Base-by-base conservation (phyloP, 1,140 invertebrate genomes). In the Zaprionus capensis region DNA sequence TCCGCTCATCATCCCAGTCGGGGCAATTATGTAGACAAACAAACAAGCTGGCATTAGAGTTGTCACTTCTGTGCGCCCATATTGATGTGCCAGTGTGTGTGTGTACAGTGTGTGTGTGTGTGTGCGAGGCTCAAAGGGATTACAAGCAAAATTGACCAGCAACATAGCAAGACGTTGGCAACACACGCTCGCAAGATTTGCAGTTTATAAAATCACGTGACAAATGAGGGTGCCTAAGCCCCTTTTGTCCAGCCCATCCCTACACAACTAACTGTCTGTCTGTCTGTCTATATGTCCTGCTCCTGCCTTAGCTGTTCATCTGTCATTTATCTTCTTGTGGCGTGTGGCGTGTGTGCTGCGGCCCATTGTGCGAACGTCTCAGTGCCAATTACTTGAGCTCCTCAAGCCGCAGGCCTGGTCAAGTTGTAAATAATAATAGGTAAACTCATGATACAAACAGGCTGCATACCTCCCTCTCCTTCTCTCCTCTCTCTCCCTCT, bases 141-240 rank as follows among this genome's bases (percentile, higher is more conserved):
- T 88, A 88, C 85, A 84, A 81, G 81, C 67, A 78, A 88, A 81
- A 88, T 88, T 88, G 84, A 88, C 81, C 84, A 84, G 87, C 83
- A 88, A 90, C 81, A 87, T 87, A 88, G 24, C 46, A 51, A 51
- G 46, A 24, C 46, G 41, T 5, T 22, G 82, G 67, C 62, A 82
- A 71, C 67, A 72, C 17, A 51, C n/a, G 49, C 63, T 55, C 38
- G 24, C 63, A 69, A 71, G 80, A 88, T 80, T 80, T 80, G 73
- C 78, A 90, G 84, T 88, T 84, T 90, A 88, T 88, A 90, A 88
- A 88, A 81, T 88, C 81, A 79, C 69, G 75, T 84, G 85, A 88
- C 84, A 88, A 90, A 88, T 88, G 85, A 88, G 85, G 81, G 81
- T 88, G 79, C 78, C 81, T 88, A 90, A 81, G 78, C 85, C 59